A percentile compares a stretch with the other conserved stretches of the same genome.
These are phyloP conservation scores for Oreortyx pictus DNA, from an alignment of 2,797 vertebrate species.

Conservation along the genomic window DNA sequence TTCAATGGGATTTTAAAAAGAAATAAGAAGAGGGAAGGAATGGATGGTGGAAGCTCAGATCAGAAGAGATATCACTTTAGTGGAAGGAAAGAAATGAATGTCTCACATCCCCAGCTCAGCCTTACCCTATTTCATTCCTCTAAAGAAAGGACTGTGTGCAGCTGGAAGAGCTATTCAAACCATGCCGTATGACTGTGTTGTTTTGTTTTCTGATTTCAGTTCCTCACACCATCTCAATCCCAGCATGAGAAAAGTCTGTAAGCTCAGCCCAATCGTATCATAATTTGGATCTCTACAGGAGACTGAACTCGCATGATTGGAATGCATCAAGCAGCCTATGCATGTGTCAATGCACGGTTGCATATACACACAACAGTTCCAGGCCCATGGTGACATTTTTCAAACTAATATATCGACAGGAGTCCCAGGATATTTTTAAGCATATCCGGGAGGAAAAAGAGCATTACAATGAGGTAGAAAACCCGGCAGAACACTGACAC, in stretches of 20 bases:
- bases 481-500: slow-evolving; percentile 21
- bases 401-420: slow-evolving; percentile 52
- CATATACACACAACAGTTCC: background rate
- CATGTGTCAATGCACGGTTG: slow-evolving; percentile 57
- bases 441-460: slow-evolving; percentile 29
- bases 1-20: background rate
- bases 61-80: background rate
- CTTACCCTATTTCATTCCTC: background rate
- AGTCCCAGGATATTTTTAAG: slow-evolving; percentile 18
- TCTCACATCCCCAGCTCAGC: background rate
- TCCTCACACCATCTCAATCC: slow-evolving; percentile 66
- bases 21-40: background rate
- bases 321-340: slow-evolving; percentile 55
- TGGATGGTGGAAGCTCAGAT: background rate
- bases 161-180: slow-evolving; percentile 36
- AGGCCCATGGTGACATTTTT: slow-evolving; percentile 29
- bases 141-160: background rate
- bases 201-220: slow-evolving; percentile 33
- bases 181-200: background rate
- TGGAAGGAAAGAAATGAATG: background rate
- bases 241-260: slow-evolving; percentile 72
- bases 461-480: slow-evolving; percentile 31
- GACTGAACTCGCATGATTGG: slow-evolving; percentile 50
- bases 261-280: slow-evolving; percentile 63
- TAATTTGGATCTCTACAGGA: slow-evolving; percentile 80